phyloP scores from a whole-genome alignment of 1,140 invertebrate genomes.

The Drosophila hydei region DNA sequence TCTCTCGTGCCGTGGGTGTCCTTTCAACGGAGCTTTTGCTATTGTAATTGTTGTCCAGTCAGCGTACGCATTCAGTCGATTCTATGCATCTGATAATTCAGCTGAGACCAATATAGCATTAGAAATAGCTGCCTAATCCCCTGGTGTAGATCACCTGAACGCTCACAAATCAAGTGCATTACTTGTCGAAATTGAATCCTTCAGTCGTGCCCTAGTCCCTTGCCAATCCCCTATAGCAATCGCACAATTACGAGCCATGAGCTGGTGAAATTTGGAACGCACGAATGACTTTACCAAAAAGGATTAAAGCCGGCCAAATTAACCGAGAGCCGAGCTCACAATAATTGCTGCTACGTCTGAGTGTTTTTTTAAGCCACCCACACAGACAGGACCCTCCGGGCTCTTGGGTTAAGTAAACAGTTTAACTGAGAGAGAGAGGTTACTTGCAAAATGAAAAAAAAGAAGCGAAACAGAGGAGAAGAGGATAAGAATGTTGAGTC shows the following conservation, averaged over 20 bases:
- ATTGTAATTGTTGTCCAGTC: not conserved
- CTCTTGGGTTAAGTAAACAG: slow-evolving; percentile 56
- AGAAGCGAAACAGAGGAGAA: slow-evolving; percentile 9
- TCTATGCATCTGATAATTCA: slow-evolving; percentile 22
- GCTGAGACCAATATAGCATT: slow-evolving; percentile 26
- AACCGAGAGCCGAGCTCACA: slow-evolving; percentile 42
- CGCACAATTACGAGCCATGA: slow-evolving; percentile 52
- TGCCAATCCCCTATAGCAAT: slow-evolving; percentile 26
- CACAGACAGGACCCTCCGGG: slow-evolving; percentile 26
- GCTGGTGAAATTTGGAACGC: slow-evolving; percentile 49
- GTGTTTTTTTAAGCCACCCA: slow-evolving; percentile 69
- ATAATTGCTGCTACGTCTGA: slow-evolving; percentile 49
- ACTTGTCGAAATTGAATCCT: slow-evolving; percentile 60
- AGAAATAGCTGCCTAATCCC: slow-evolving; percentile 49
- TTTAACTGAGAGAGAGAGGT: slow-evolving; percentile 40
- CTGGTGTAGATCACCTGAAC: slow-evolving; percentile 25
- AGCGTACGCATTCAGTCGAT: not conserved
- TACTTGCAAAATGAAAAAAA: slow-evolving; percentile 59
- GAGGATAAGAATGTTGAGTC: slow-evolving; percentile 2
- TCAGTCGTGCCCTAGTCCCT: slow-evolving; percentile 5
- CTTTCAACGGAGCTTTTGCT: not conserved
- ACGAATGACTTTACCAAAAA: slow-evolving; percentile 64
- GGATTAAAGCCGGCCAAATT: slow-evolving; percentile 58
- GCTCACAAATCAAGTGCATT: slow-evolving; percentile 54
- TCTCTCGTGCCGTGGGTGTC: no score